Evolutionary conservation across 2,797 vertebrate species (phyloP), one percentile per base, ranked within the genome.

Genomic region (Chelon auratus): DNA sequence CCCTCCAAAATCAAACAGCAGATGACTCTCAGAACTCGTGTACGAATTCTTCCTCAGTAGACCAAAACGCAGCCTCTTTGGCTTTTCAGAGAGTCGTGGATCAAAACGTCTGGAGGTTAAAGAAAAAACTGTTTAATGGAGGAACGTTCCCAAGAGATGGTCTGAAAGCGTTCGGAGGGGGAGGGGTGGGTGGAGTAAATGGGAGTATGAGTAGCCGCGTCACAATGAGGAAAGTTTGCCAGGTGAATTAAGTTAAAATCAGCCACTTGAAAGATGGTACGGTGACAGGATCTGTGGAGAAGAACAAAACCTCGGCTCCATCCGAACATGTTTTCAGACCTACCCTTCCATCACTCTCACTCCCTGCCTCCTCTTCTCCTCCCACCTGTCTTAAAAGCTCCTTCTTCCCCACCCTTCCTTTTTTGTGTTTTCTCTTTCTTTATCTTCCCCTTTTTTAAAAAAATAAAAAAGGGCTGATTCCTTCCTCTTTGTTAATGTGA

Each of bases 401-500:
- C 18, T 68, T 15, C 14, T 50, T n/a, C 43, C 54, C 72, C 53
- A 33, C 54, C 52, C 80, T 57, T 14, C 56, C 24, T 79, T 82
- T 43, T 85, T 81, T 87, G 68, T 87, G 75, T 75, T 75, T 65
- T 55, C 70, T 81, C 78, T 85, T 50, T 81, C 75, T 89, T 89
- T 84, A 77, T 90, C 77, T 83, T 57, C 72, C 58, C 66, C 68
- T 68, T 62, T 45, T 13, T 43, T 14, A 4, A 43, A 15, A 40
- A 17, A 6, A 52, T 40, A 53, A 22, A 20, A 24, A 76, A 87
- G 81, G 83, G 78, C 80, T 54, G 68, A 91, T 90, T 92, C 88
- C 82, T 89, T 85, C 83, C 82, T 87, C 92, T 93, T 94, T 94
- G 91, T 95, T 93, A 93, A 94, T 85, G 89, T 94, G 93, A 94